Conservation (phyloP, 2,888 invertebrate species). For the Acleris holmiana region DNA sequence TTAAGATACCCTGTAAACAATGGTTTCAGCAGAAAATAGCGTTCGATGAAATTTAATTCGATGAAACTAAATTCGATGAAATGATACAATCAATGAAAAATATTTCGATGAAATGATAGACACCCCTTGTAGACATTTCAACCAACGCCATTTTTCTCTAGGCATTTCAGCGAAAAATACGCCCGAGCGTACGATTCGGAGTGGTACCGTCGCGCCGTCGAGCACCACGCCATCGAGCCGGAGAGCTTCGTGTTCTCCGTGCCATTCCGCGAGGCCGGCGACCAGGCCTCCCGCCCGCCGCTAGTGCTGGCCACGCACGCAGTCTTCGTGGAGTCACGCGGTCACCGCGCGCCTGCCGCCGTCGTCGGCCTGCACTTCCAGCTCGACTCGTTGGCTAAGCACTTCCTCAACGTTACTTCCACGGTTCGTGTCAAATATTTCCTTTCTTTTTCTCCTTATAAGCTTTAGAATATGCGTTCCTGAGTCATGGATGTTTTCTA, state of each 20-base stretch:
- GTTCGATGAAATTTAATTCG: too few species aligned
- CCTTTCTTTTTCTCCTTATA: too few species aligned
- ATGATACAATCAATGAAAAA: too few species aligned
- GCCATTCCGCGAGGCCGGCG: slow-evolving; percentile 88
- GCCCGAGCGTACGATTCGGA: slow-evolving; percentile 93
- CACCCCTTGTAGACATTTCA: background rate
- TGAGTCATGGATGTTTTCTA: too few species aligned
- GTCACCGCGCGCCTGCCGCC: slow-evolving; percentile 93
- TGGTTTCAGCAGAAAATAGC: too few species aligned
- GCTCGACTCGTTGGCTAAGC: slow-evolving; percentile 91
- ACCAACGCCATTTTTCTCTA: slow-evolving; percentile 58
- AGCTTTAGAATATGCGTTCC: too few species aligned
- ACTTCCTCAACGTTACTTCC: slow-evolving; percentile 95
- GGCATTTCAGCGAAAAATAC: slow-evolving; percentile 92
- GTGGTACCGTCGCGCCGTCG: slow-evolving; percentile 96
- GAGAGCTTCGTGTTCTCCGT: slow-evolving; percentile 96
- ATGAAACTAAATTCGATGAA: too few species aligned
- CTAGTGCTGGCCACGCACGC: slow-evolving; percentile 96
- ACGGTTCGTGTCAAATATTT: slow-evolving; percentile 82
- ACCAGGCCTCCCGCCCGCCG: slow-evolving; percentile 83
- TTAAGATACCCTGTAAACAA: too few species aligned
- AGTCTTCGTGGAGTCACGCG: slow-evolving; percentile 92
- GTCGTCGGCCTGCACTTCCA: slow-evolving; percentile 96
- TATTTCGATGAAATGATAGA: too few species aligned
- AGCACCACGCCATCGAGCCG: slow-evolving; percentile 93